These are phyloP conservation scores for Microplitis deprimator DNA, from an alignment of 2,888 invertebrate genomes.

Conservation along the genomic window DNA sequence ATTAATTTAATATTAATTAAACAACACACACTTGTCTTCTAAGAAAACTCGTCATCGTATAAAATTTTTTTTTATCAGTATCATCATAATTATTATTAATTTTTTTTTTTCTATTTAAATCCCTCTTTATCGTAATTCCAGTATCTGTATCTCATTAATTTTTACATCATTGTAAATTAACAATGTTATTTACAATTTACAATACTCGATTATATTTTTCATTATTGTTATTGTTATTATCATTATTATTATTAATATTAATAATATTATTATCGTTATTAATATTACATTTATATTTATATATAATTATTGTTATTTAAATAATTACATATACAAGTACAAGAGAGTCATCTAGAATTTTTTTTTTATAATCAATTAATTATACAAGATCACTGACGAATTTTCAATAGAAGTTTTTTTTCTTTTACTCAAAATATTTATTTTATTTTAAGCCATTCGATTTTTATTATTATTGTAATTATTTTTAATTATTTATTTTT, in stretches of 20 bases:
- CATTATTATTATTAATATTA: background rate
- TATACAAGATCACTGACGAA: conserved; percentile 29
- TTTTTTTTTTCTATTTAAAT: background rate
- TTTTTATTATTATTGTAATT: background rate
- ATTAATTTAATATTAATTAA: background rate
- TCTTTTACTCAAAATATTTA: background rate
- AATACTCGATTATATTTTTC: background rate
- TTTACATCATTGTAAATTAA: background rate
- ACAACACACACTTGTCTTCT: background rate
- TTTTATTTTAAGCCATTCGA: conserved; percentile 14
- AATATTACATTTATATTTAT: too few relatives aligned
- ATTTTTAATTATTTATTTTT: background rate
- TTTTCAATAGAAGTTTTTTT: conserved; percentile 34
- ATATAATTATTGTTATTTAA: conserved; percentile 12
- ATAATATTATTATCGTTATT: too few relatives aligned
- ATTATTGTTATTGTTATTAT: conserved; percentile 3
- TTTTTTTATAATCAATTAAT: conserved; percentile 33
- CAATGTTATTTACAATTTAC: conserved; percentile 1
- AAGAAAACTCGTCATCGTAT: conserved; percentile 37
- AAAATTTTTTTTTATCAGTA: conserved; percentile 17
- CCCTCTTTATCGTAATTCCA: background rate
- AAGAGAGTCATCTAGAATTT: conserved; percentile 23
- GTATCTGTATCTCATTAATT: background rate
- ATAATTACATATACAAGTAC: conserved; percentile 9
- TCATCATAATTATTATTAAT: background rate